phyloP scores from a whole-genome alignment of 2,797 vertebrate genomes.

The Malacoctenus gilli region DNA sequence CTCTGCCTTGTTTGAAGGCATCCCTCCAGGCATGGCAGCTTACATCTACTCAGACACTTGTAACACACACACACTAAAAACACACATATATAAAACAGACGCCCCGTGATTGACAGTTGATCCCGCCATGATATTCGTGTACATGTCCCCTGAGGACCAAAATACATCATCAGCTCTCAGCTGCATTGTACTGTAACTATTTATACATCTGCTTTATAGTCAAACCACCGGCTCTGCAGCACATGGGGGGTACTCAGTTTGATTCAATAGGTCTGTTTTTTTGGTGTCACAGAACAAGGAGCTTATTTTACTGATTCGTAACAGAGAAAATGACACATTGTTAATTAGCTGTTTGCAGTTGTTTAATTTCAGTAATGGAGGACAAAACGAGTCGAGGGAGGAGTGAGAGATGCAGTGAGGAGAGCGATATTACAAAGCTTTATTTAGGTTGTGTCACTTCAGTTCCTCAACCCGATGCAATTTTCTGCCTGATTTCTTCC shows the following conservation, averaged over 20 bases:
- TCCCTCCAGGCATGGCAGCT: slow-evolving; percentile 30
- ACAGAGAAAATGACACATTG: slow-evolving; percentile 34
- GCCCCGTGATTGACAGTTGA: slow-evolving; percentile 54
- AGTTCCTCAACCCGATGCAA: slow-evolving; percentile 23
- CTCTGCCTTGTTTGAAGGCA: too few species aligned
- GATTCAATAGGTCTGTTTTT: slow-evolving; percentile 5
- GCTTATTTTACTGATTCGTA: slow-evolving; percentile 52
- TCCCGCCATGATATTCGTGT: slow-evolving; percentile 40
- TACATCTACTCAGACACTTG: slow-evolving; percentile 21
- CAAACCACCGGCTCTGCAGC: slow-evolving; percentile 12
- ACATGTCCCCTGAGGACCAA: slow-evolving; percentile 35
- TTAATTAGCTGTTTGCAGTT: slow-evolving; percentile 50
- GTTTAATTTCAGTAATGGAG: slow-evolving; percentile 22
- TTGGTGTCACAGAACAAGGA: slow-evolving; percentile 44
- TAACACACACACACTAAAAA: slow-evolving; percentile 9
- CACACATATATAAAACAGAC: slow-evolving; percentile 19
- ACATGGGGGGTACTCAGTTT: slow-evolving; percentile 8
- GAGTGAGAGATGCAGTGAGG: slow-evolving; percentile 10
- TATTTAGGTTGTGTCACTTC: slow-evolving; percentile 39
- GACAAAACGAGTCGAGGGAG: slow-evolving; percentile 15
- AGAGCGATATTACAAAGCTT: slow-evolving; percentile 33
- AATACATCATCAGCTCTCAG: slow-evolving; percentile 47
- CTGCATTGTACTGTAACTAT: slow-evolving; percentile 33
- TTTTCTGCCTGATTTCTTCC: slow-evolving; percentile 32
- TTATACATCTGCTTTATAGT: slow-evolving; percentile 39